Conservation (phyloP, 2,797 vertebrate species). For the Lutra lutra region DNA sequence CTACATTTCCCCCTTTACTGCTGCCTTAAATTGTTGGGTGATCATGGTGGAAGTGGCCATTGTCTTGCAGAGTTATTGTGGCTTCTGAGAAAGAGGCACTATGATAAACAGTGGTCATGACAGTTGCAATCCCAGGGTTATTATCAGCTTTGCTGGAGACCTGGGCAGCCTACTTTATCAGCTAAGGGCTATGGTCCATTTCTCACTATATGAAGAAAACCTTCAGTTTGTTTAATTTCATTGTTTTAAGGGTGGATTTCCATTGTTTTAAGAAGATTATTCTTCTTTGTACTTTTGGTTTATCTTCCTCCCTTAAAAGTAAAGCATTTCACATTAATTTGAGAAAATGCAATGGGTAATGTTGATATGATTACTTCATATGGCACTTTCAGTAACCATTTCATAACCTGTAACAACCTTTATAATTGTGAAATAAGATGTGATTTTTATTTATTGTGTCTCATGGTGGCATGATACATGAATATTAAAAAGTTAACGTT, state of each 20-base stretch:
- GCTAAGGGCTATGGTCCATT: neutral
- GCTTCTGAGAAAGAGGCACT: neutral
- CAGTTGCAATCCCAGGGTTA: neutral
- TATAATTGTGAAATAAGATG: neutral
- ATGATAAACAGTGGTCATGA: neutral
- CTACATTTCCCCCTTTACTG: neutral
- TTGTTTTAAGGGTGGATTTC: neutral
- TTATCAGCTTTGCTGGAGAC: neutral
- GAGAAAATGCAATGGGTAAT: neutral
- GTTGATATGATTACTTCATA: neutral
- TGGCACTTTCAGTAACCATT: neutral
- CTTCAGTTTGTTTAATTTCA: neutral
- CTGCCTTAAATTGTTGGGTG: neutral
- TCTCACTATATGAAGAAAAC: neutral
- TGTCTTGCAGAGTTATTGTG: neutral
- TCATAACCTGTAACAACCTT: neutral
- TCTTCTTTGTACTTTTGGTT: neutral
- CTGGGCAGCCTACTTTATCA: fast-evolving
- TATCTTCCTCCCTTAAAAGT: neutral
- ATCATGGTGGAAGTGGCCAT: neutral
- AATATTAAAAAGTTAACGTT: neutral
- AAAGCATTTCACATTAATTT: neutral
- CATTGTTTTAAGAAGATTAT: neutral
- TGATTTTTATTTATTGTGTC: neutral
- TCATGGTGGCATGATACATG: neutral